Evolutionary conservation across 2,113 vertebrate species (phyloP).

Genomic region (Periophthalmus modestus): DNA sequence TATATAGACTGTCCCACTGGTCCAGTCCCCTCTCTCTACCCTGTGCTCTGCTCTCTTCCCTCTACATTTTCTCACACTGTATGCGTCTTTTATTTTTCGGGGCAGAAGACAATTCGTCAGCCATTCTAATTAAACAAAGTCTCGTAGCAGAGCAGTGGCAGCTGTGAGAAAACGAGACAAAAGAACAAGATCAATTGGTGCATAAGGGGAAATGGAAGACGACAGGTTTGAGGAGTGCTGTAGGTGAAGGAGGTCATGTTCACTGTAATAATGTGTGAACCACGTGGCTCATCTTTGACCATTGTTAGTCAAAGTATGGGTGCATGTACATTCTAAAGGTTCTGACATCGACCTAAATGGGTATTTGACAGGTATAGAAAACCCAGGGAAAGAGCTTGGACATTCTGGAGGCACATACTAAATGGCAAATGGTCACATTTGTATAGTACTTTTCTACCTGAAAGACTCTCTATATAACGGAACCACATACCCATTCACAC

Average conservation of each 20-base stretch:
- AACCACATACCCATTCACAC: no score
- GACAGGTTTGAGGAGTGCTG: constrained; percentile 25
- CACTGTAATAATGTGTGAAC: constrained; percentile 40
- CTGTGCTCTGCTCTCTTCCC: constrained; percentile 20
- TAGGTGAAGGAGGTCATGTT: constrained; percentile 12
- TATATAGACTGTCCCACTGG: constrained; percentile 27
- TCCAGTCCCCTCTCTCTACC: constrained; percentile 34
- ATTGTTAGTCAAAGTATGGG: background rate
- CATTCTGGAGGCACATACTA: no score
- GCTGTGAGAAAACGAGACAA: constrained; percentile 46
- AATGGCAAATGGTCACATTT: no score
- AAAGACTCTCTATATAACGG: no score
- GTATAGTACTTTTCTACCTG: no score
- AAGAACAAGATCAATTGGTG: constrained; percentile 60
- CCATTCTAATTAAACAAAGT: constrained; percentile 64
- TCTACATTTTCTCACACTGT: constrained; percentile 14
- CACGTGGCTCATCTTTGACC: constrained; percentile 30
- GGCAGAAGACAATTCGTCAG: constrained; percentile 62
- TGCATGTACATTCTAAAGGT: background rate
- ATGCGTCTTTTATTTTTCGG: constrained; percentile 41
- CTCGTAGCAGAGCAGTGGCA: constrained; percentile 49
- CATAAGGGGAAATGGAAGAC: constrained; percentile 46
- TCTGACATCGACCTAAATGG: background rate
- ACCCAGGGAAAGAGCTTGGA: no score
- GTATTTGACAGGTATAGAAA: background rate